Conservation (phyloP, 2,797 vertebrate genomes). For the Morelia viridis region DNA sequence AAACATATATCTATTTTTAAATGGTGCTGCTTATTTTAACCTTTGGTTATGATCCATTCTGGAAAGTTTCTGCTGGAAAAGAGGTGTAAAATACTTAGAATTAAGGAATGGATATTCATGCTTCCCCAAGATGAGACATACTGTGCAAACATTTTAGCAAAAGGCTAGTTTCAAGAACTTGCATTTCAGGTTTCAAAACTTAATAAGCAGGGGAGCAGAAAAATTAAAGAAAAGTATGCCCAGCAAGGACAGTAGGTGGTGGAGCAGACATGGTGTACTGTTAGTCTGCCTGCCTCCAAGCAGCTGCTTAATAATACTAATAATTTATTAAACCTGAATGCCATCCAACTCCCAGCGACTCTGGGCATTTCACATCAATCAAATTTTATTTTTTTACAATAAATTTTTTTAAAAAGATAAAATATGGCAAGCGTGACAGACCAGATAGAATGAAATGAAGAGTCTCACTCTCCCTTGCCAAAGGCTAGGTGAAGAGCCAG, state of each 20-base stretch:
- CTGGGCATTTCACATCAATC: too few relatives aligned
- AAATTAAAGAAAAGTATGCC: not conserved
- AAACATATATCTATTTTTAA: not conserved
- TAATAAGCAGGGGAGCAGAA: not conserved
- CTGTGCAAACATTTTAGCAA: not conserved
- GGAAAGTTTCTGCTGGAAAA: not conserved
- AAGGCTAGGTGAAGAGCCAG: not conserved
- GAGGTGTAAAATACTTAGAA: not conserved
- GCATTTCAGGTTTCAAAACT: not conserved
- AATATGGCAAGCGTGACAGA: too few relatives aligned
- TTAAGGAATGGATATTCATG: not conserved
- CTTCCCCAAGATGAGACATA: not conserved
- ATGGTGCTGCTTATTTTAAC: not conserved
- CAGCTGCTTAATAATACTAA: too few relatives aligned
- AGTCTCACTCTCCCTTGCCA: too few relatives aligned
- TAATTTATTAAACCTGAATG: too few relatives aligned
- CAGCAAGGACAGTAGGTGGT: not conserved
- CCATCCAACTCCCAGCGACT: too few relatives aligned
- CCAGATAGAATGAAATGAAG: too few relatives aligned
- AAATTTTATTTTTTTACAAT: too few relatives aligned
- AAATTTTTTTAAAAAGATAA: too few relatives aligned
- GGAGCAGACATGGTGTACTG: not conserved
- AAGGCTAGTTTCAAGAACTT: not conserved
- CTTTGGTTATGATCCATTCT: not conserved
- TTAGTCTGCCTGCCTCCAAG: not conserved